phyloP scores from a whole-genome alignment of 1,140 invertebrate species.

The Cheumatopsyche charites region DNA sequence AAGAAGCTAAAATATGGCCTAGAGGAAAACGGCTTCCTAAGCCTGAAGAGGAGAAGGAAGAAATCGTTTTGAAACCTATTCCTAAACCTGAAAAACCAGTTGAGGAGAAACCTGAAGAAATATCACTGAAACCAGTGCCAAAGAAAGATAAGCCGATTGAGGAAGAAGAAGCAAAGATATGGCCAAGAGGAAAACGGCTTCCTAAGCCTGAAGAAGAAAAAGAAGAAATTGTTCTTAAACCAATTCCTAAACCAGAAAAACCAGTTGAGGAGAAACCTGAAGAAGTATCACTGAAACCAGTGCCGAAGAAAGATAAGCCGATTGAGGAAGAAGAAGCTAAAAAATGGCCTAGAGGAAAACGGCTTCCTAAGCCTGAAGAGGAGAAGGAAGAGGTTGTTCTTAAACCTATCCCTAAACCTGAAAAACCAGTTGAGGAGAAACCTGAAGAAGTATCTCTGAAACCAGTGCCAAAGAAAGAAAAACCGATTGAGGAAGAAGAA shows the following conservation, averaged over 20 bases:
- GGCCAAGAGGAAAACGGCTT: conserved; percentile 57
- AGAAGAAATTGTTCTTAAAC: conserved; percentile 49
- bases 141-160: conserved; percentile 43
- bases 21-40: conserved; percentile 54
- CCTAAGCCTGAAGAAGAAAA: conserved; percentile 54
- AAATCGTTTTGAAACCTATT: conserved; percentile 54
- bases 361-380: conserved; percentile 53
- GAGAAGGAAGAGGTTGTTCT: conserved; percentile 43
- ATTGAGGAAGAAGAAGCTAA: conserved; percentile 54
- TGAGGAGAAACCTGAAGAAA: conserved; percentile 51
- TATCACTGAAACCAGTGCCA: conserved; percentile 49
- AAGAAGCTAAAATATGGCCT: conserved; percentile 53
- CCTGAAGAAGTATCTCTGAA: conserved; percentile 54
- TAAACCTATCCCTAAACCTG: conserved; percentile 44
- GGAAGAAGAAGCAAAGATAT: conserved; percentile 54
- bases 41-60: conserved; percentile 52
- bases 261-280: conserved; percentile 52
- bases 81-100: conserved; percentile 49
- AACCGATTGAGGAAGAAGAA: conserved; percentile 53
- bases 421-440: conserved; percentile 45
- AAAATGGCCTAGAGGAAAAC: conserved; percentile 56
- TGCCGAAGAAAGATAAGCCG: conserved; percentile 49
- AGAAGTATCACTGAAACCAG: conserved; percentile 51
- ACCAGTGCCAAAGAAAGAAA: conserved; percentile 51
- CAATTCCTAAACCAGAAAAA: conserved; percentile 50